These are phyloP conservation scores for Ypsolopha sequella DNA, from an alignment of 2,888 invertebrate genomes.

Conservation along the genomic window DNA sequence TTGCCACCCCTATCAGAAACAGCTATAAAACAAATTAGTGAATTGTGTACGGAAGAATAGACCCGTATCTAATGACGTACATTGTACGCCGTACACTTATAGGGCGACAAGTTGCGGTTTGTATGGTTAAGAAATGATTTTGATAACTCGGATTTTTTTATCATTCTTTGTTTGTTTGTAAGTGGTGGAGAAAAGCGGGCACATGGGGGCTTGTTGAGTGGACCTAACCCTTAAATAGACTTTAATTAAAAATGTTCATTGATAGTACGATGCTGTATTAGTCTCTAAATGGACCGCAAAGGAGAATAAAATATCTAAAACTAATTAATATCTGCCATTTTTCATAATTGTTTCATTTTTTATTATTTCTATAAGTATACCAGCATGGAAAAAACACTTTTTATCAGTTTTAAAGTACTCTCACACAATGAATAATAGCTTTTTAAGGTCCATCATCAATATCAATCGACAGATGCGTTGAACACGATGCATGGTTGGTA, in stretches of 20 bases:
- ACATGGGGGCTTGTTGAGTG: background rate
- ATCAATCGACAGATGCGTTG: conserved; percentile 17
- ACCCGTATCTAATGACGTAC: conserved; percentile 3
- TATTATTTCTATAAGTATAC: too few species aligned
- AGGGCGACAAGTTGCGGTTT: conserved; percentile 2
- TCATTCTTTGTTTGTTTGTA: background rate
- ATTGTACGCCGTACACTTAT: background rate
- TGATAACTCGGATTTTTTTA: background rate
- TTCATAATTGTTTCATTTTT: too few species aligned
- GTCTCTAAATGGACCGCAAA: too few species aligned
- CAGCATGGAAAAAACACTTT: background rate
- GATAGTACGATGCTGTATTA: too few species aligned
- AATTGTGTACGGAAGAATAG: background rate
- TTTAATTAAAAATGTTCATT: too few species aligned
- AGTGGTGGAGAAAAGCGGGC: background rate
- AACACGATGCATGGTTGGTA: background rate
- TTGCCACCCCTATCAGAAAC: too few species aligned
- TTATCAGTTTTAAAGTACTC: conserved; percentile 10
- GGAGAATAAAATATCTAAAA: too few species aligned
- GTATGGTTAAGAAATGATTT: background rate
- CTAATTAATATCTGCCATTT: too few species aligned
- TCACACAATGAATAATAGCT: conserved; percentile 14
- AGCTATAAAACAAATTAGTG: too few species aligned
- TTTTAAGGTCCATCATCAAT: conserved; percentile 23
- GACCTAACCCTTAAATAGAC: too few species aligned